phyloP scores from a whole-genome alignment of 2,888 invertebrate species.

The Erpobdella octoculata region DNA sequence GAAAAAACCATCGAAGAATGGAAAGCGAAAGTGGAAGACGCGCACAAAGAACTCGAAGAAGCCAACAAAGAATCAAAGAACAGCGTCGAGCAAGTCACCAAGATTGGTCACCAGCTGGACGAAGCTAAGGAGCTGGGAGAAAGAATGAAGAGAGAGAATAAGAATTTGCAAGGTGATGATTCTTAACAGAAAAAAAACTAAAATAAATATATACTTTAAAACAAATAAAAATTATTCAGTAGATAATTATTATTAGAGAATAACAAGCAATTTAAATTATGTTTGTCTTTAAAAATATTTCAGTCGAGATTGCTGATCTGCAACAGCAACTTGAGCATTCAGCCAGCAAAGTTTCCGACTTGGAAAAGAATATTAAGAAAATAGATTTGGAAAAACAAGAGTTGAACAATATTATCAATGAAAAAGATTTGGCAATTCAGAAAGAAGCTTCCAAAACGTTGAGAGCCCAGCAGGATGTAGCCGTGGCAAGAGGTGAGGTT shows the following conservation, averaged over 20 bases:
- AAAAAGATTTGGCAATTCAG: conserved; percentile 96
- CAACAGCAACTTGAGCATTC: conserved; percentile 98
- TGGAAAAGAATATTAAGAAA: conserved; percentile 95
- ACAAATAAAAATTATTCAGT: background rate
- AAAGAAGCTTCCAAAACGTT: conserved; percentile 91
- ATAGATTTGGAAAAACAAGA: conserved; percentile 99
- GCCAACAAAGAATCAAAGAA: conserved; percentile 94
- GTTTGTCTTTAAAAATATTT: conserved; percentile 26
- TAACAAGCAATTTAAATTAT: background rate
- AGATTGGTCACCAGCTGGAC: conserved; percentile 89
- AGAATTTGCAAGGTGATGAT: conserved; percentile 73
- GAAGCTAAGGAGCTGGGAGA: conserved; percentile 95
- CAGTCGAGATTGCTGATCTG: conserved; percentile 96
- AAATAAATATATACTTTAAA: too few relatives aligned
- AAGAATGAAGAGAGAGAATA: conserved; percentile 96
- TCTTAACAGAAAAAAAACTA: background rate
- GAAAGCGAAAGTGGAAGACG: conserved; percentile 94
- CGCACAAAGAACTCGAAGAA: conserved; percentile 78
- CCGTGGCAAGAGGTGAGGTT: conserved; percentile 97
- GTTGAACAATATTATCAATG: conserved; percentile 94
- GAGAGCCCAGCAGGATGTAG: conserved; percentile 83
- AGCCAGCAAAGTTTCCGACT: conserved; percentile 97
- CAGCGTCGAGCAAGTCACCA: conserved; percentile 96
- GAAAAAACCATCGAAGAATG: conserved; percentile 99
- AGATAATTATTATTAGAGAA: background rate